Evolutionary conservation across 2,888 invertebrate genomes (phyloP).

Genomic region (Nycteola revayana): DNA sequence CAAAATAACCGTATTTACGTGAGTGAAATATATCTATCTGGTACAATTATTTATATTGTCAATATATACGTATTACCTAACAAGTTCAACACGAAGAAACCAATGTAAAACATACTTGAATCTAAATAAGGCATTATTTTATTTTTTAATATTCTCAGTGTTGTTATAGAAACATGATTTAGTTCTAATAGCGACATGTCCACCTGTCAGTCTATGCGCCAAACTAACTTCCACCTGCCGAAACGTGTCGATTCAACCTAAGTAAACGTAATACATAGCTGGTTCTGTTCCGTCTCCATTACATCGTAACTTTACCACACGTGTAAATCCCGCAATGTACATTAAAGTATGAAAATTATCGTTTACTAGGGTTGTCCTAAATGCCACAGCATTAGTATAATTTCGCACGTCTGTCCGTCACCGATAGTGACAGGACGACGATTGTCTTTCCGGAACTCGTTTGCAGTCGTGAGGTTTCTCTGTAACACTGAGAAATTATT

Average conservation of each 20-base stretch:
- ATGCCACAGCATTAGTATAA: slow-evolving; percentile 43
- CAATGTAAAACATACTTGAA: too few relatives aligned
- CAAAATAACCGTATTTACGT: too few relatives aligned
- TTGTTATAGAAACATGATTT: slow-evolving; percentile 37
- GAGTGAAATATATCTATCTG: too few relatives aligned
- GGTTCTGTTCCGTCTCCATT: background rate
- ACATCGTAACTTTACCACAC: background rate
- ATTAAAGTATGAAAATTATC: background rate
- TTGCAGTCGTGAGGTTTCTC: slow-evolving; percentile 14
- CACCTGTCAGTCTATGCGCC: slow-evolving; percentile 42
- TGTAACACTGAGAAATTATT: background rate
- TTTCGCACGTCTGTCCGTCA: slow-evolving; percentile 47
- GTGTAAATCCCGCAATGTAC: slow-evolving; percentile 5
- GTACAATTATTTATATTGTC: too few relatives aligned
- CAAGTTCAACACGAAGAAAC: too few relatives aligned
- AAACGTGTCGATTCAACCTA: background rate
- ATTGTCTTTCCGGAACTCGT: slow-evolving; percentile 46
- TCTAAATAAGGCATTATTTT: too few relatives aligned
- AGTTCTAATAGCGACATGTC: slow-evolving; percentile 45
- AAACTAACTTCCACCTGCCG: slow-evolving; percentile 27
- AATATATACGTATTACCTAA: too few relatives aligned
- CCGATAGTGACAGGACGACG: slow-evolving; percentile 34
- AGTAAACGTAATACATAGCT: background rate
- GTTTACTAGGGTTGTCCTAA: background rate
- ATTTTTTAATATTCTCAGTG: too few relatives aligned